Percentiles rank a stretch among this genome's conserved stretches.
Conservation (phyloP, 2,888 invertebrate genomes). For the Linnaemya vulpina region DNA sequence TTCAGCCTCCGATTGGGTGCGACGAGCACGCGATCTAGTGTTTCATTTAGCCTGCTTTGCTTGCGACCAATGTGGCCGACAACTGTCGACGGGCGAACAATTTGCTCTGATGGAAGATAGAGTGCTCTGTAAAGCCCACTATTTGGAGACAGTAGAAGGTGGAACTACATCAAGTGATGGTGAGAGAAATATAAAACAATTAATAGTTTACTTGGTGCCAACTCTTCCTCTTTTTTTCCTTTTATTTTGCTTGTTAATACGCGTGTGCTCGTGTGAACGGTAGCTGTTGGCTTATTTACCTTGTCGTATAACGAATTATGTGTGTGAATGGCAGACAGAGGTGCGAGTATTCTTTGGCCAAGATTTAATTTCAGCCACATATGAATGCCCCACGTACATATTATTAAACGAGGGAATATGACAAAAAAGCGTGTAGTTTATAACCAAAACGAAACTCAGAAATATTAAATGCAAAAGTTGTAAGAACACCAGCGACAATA, state of each 20-base stretch:
- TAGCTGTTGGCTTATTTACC: conserved; percentile 56
- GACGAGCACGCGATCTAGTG: conserved; percentile 95
- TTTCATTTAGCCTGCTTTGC: conserved; percentile 99
- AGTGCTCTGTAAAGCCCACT: conserved; percentile 98
- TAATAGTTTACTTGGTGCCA: background rate
- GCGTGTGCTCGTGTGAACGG: conserved; percentile 17
- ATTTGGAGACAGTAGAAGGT: conserved; percentile 96
- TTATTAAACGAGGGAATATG: conserved; percentile 70
- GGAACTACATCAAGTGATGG: conserved; percentile 95
- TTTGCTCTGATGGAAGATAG: conserved; percentile 97
- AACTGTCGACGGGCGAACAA: conserved; percentile 97
- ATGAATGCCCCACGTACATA: conserved; percentile 71
- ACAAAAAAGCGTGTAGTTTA: conserved; percentile 78
- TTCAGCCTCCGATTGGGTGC: conserved; percentile 98
- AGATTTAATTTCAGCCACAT: conserved; percentile 14
- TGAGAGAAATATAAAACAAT: conserved; percentile 81
- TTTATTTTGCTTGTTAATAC: too few species aligned
- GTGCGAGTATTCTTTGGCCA: conserved; percentile 52
- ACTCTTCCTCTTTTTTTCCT: background rate
- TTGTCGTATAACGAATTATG: conserved; percentile 64
- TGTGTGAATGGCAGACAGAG: conserved; percentile 61
- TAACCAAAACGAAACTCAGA: conserved; percentile 57
- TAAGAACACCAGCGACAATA: conserved; percentile 15
- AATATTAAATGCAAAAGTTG: conserved; percentile 34
- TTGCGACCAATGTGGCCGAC: conserved; percentile 97